A percentile compares a stretch with the other conserved stretches of the same genome.
phyloP scores from a whole-genome alignment of 2,797 vertebrate genomes.

The Margarornis squamiger region DNA sequence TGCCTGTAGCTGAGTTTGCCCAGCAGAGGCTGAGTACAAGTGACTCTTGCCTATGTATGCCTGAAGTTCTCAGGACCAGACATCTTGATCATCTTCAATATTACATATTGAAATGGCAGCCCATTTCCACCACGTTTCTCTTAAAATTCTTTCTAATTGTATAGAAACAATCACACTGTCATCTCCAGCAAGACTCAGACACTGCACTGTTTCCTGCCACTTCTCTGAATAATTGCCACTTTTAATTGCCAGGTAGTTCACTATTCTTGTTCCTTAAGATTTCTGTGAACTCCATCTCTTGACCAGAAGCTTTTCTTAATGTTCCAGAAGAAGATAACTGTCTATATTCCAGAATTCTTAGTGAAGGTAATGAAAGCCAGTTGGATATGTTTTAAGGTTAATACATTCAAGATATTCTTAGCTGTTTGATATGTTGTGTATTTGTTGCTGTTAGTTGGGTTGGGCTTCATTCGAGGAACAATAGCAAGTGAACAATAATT shows the following conservation, averaged over 20 bases:
- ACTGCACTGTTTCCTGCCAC: neutral
- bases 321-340: neutral
- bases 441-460: neutral
- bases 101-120: neutral
- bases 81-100: neutral
- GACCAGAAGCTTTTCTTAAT: neutral
- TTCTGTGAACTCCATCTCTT: neutral
- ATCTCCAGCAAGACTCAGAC: neutral
- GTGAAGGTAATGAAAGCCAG: neutral
- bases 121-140: neutral
- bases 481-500: neutral
- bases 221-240: neutral
- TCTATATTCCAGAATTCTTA: neutral
- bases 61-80: neutral
- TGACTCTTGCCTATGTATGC: neutral
- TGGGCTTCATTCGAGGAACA: neutral
- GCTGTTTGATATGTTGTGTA: neutral
- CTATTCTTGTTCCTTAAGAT: neutral
- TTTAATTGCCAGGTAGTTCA: neutral
- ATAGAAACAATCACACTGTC: neutral
- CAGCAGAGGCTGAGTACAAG: neutral
- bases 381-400: neutral
- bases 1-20: neutral
- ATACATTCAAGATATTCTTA: neutral
- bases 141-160: neutral